Conservation (phyloP, 2,888 invertebrate species). For the Tipula confusa region DNA sequence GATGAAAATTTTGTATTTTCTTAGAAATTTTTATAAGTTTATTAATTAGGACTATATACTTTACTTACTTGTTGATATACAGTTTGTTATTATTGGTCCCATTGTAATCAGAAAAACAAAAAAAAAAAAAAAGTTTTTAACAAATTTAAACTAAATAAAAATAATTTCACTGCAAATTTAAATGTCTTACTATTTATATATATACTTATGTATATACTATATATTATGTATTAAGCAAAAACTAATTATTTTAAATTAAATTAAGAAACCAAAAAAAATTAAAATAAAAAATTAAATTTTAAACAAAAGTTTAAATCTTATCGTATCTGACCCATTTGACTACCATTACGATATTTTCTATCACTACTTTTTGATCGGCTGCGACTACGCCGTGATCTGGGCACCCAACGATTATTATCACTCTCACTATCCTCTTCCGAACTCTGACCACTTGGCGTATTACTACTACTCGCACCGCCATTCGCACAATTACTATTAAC, state of each 20-base stretch:
- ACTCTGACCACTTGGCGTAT: constrained; percentile 35
- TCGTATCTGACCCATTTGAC: constrained; percentile 20
- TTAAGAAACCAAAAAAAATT: not conserved
- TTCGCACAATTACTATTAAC: constrained; percentile 33
- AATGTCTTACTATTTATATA: not conserved
- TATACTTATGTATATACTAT: no score
- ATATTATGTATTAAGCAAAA: not conserved
- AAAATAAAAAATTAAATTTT: not conserved
- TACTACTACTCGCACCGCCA: constrained; percentile 32
- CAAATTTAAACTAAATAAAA: not conserved
- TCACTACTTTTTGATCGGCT: constrained; percentile 41
- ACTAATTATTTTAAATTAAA: not conserved
- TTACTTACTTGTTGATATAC: constrained; percentile 5
- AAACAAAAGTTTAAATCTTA: not conserved
- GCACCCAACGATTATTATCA: constrained; percentile 39
- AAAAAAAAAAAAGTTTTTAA: no score
- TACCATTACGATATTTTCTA: constrained; percentile 37
- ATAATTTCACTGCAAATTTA: constrained; percentile 25
- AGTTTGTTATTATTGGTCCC: not conserved
- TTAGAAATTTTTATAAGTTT: not conserved
- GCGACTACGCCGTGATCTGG: constrained; percentile 39
- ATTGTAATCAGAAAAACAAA: not conserved
- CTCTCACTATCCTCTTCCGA: constrained; percentile 41
- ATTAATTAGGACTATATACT: not conserved
- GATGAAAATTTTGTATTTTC: not conserved